Evolutionary conservation across 2,888 invertebrate species (phyloP).

Genomic region (Lottia gigantea): DNA sequence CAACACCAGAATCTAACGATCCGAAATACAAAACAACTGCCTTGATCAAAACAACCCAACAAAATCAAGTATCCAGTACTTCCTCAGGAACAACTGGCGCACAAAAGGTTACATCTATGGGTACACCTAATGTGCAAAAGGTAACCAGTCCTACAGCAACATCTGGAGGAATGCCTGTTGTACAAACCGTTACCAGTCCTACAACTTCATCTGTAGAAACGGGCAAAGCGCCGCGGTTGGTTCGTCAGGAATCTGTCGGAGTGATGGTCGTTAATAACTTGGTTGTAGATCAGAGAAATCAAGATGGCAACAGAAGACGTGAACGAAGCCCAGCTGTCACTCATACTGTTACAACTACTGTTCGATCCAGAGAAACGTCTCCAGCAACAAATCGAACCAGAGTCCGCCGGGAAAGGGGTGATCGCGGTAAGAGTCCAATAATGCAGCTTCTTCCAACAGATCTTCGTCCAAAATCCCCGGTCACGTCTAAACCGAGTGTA

Average conservation of each 20-base stretch:
- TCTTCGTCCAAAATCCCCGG: background rate
- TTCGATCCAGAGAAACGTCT: background rate
- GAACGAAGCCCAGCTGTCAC: background rate
- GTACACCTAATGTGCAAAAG: background rate
- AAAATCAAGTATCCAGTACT: background rate
- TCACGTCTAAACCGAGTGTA: background rate
- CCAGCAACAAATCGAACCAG: background rate
- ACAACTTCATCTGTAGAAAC: too few species aligned
- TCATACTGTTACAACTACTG: background rate
- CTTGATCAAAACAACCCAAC: background rate
- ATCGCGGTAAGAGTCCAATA: background rate
- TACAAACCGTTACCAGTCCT: too few species aligned
- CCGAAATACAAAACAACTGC: background rate
- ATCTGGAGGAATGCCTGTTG: too few species aligned
- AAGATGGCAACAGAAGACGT: background rate
- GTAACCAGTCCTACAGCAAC: background rate
- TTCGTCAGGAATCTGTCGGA: background rate
- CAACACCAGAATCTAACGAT: background rate
- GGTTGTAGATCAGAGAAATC: background rate
- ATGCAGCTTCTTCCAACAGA: conserved; percentile 8
- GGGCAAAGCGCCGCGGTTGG: background rate
- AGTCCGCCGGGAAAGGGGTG: background rate
- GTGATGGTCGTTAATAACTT: background rate
- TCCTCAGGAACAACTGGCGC: background rate
- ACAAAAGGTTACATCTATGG: background rate